Conservation (phyloP, 2,888 invertebrate species). For the Aleiodes leptofemur region DNA sequence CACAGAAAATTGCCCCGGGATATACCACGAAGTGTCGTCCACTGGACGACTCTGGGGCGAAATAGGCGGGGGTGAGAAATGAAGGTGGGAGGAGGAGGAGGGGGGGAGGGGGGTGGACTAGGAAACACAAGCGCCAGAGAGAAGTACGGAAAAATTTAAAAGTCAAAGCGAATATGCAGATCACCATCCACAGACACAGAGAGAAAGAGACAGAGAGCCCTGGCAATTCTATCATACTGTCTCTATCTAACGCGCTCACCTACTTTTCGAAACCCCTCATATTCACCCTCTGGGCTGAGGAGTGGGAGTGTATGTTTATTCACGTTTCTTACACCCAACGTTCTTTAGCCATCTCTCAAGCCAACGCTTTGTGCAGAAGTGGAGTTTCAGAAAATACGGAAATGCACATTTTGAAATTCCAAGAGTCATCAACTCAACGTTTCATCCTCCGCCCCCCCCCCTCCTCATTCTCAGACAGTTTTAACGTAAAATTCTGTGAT, state of each 20-base stretch:
- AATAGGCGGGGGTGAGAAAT: constrained; percentile 48
- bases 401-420: constrained; percentile 46
- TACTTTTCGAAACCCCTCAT: not conserved
- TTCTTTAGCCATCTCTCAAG: constrained; percentile 35
- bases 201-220: not conserved
- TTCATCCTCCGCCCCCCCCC: not conserved
- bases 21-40: constrained; percentile 20
- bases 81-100: constrained; percentile 46
- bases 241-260: constrained; percentile 35
- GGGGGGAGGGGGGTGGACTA: constrained; percentile 37
- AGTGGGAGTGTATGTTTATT: constrained; percentile 15
- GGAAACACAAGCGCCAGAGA: constrained; percentile 29
- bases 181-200: constrained; percentile 50
- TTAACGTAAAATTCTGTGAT: not conserved
- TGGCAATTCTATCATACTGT: constrained; percentile 17
- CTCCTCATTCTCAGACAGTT: not conserved
- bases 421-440: constrained; percentile 39
- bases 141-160: constrained; percentile 62
- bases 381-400: constrained; percentile 33
- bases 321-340: constrained; percentile 34
- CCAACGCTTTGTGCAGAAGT: constrained; percentile 44
- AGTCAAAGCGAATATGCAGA: constrained; percentile 71
- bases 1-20: constrained; percentile 41
- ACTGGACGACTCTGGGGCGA: constrained; percentile 16
- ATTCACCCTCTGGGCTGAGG: constrained; percentile 9